Evolutionary conservation across 2,888 invertebrate species (phyloP).

Genomic region (Notodromas monacha): DNA sequence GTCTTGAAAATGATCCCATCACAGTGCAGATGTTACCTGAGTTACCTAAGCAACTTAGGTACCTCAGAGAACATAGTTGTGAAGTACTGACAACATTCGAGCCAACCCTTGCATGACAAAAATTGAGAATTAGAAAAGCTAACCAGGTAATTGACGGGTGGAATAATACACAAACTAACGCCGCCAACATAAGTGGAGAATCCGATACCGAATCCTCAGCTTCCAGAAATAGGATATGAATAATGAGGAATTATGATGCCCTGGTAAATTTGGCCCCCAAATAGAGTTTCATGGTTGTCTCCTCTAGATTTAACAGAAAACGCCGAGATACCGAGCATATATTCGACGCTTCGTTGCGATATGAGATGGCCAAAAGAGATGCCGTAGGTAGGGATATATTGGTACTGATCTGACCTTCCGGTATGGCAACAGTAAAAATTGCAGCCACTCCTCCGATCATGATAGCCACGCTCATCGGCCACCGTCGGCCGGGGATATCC

Average conservation of each 20-base stretch:
- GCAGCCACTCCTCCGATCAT: slow-evolving; percentile 50
- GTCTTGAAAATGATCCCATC: no score
- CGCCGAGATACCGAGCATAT: no score
- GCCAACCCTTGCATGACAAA: no score
- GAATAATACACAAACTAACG: slow-evolving; percentile 7
- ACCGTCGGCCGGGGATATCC: slow-evolving; percentile 42
- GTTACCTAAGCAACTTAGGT: no score
- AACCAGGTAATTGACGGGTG: slow-evolving; percentile 8
- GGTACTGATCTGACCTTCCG: no score
- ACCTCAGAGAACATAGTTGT: no score
- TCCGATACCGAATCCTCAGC: slow-evolving; percentile 8
- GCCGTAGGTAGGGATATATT: no score
- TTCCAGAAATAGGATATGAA: slow-evolving; percentile 9
- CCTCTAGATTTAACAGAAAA: no score
- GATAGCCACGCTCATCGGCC: slow-evolving; percentile 60
- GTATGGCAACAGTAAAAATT: slow-evolving; percentile 46
- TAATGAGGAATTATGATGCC: slow-evolving; percentile 7
- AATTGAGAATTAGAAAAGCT: not conserved
- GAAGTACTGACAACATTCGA: no score
- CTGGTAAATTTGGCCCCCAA: slow-evolving; percentile 8
- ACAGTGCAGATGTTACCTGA: no score
- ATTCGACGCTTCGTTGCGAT: no score
- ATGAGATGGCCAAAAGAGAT: no score
- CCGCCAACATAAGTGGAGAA: slow-evolving; percentile 6
- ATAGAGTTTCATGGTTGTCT: slow-evolving; percentile 2